Conservation (phyloP, 2,113 vertebrate genomes). For the Alligator mississippiensis region DNA sequence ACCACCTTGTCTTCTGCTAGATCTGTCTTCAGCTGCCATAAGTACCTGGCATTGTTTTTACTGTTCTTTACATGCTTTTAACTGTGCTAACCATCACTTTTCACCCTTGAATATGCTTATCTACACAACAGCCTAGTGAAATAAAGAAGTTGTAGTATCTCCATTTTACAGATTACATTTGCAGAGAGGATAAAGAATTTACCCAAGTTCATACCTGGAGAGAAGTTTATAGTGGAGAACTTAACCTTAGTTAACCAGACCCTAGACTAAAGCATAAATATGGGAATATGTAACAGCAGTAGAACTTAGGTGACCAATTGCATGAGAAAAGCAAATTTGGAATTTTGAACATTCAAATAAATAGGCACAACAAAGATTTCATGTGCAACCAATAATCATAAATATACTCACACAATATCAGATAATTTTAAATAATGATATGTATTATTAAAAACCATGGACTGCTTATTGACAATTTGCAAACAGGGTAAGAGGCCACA, state of each 20-base stretch:
- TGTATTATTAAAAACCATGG: conserved; percentile 9
- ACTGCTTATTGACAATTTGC: background rate
- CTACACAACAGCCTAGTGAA: background rate
- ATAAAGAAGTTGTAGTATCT: background rate
- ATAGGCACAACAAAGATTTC: background rate
- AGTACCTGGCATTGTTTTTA: background rate
- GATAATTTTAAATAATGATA: conserved; percentile 4
- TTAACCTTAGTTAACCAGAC: background rate
- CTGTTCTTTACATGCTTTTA: background rate
- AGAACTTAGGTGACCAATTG: background rate
- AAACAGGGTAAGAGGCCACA: background rate
- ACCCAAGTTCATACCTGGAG: background rate
- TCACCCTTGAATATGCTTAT: background rate
- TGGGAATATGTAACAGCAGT: background rate
- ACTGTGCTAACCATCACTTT: too few relatives aligned
- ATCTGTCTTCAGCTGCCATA: background rate
- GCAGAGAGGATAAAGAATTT: background rate
- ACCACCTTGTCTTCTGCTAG: background rate
- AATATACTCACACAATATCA: background rate
- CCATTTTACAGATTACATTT: background rate
- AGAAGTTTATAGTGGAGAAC: background rate
- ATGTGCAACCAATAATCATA: background rate
- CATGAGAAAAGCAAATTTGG: background rate
- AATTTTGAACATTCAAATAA: background rate
- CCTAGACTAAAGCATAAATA: background rate